These are phyloP conservation scores for Micromussa lordhowensis DNA, from an alignment of 92 coral and sea anemone species.

Conservation along the genomic window DNA sequence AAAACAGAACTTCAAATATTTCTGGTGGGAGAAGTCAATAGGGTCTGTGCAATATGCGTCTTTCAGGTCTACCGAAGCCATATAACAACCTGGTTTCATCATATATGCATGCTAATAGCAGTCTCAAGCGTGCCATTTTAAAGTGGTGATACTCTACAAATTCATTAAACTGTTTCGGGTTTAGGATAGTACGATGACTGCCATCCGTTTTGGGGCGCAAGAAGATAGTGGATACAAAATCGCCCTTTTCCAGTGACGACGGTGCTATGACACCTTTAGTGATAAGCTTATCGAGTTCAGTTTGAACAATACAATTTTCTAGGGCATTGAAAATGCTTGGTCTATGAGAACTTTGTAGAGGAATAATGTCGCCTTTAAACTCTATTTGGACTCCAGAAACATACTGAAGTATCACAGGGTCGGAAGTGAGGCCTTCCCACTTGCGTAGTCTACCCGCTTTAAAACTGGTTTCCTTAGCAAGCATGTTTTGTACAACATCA, in stretches of 20 bases:
- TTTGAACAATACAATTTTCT: slow-evolving; percentile 34
- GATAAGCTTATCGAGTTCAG: slow-evolving; percentile 41
- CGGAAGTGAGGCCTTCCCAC: slow-evolving; percentile 39
- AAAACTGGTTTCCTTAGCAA: slow-evolving; percentile 21
- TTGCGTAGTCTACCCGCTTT: slow-evolving; percentile 38
- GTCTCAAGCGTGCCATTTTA: slow-evolving; percentile 35
- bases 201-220: slow-evolving; percentile 46
- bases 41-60: slow-evolving; percentile 33
- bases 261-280: slow-evolving; percentile 48
- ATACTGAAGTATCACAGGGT: slow-evolving; percentile 22
- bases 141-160: slow-evolving; percentile 48
- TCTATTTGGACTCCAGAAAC: slow-evolving; percentile 52
- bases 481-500: slow-evolving; percentile 29
- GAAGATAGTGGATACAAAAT: slow-evolving; percentile 51
- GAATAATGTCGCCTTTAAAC: slow-evolving; percentile 25
- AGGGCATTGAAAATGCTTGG: slow-evolving; percentile 25
- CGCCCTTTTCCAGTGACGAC: slow-evolving; percentile 40
- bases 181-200: slow-evolving; percentile 45
- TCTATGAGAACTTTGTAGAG: slow-evolving; percentile 16
- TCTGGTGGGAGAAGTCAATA: slow-evolving; percentile 17
- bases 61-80: slow-evolving; percentile 39
- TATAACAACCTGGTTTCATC: slow-evolving; percentile 26
- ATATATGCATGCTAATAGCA: slow-evolving; percentile 5
- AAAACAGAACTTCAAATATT: slow-evolving; percentile 35
- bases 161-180: slow-evolving; percentile 47